Evolutionary conservation across 2,888 invertebrate genomes (phyloP).

Genomic region (Hydraecia micacea): DNA sequence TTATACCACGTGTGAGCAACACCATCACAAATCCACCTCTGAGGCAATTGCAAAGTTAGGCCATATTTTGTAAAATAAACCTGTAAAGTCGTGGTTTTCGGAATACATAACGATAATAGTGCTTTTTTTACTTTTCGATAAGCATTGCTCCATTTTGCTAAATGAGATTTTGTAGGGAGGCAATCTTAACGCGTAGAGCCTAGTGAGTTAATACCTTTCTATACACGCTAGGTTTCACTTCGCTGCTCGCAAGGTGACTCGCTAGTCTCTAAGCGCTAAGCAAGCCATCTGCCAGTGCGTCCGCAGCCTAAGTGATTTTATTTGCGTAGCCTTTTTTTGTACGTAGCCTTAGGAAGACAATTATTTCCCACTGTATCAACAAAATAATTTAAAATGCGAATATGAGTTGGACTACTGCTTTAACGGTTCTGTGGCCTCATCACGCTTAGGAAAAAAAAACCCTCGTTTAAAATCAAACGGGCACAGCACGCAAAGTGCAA

Average conservation of each 20-base stretch:
- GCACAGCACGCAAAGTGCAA: slow-evolving; percentile 48
- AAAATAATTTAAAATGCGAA: not conserved
- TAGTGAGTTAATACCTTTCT: no score
- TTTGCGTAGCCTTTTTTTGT: no score
- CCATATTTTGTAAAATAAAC: not conserved
- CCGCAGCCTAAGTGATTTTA: no score
- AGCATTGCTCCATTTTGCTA: no score
- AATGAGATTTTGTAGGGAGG: not conserved
- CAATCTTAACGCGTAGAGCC: not conserved
- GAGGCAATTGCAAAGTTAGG: not conserved
- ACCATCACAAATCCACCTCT: not conserved
- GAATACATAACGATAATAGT: not conserved
- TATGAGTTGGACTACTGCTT: not conserved
- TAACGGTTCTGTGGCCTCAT: not conserved
- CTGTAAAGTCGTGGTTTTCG: not conserved
- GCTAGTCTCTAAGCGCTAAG: no score
- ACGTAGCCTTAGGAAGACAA: not conserved
- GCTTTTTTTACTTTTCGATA: not conserved
- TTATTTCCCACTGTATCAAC: not conserved
- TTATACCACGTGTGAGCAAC: not conserved
- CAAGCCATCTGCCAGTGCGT: no score
- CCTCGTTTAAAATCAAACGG: slow-evolving; percentile 43
- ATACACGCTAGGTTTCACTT: no score
- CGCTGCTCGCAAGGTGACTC: no score
- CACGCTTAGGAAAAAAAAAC: slow-evolving; percentile 40